Conservation (phyloP, 2,888 invertebrate genomes). For the Spicauda simplicius region DNA sequence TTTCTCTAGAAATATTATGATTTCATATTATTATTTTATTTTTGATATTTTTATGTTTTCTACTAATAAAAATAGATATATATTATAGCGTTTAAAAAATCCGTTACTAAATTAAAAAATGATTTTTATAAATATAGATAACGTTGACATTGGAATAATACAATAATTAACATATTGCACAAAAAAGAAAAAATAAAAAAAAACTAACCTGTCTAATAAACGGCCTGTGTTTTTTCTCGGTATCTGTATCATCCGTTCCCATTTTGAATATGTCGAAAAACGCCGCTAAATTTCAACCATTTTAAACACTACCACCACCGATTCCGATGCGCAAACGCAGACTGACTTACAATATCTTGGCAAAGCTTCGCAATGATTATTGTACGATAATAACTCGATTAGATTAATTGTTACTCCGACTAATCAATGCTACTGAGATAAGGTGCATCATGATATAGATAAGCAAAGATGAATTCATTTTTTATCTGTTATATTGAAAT, state of each 20-base stretch:
- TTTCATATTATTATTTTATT: no score
- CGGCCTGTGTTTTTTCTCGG: slow-evolving; percentile 44
- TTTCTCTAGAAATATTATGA: no score
- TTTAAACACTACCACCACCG: slow-evolving; percentile 17
- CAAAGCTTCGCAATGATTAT: slow-evolving; percentile 34
- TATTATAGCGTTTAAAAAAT: no score
- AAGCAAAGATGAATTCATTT: not conserved
- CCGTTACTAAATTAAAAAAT: no score
- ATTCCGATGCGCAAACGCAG: slow-evolving; percentile 13
- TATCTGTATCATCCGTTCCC: slow-evolving; percentile 35
- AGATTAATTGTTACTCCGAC: slow-evolving; percentile 43
- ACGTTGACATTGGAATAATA: not conserved
- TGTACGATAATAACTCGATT: slow-evolving; percentile 41
- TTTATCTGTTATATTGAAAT: not conserved
- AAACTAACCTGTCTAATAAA: slow-evolving; percentile 55
- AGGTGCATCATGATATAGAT: slow-evolving; percentile 13
- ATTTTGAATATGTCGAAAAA: slow-evolving; percentile 26
- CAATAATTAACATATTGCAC: not conserved
- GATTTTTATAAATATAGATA: no score
- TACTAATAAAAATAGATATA: no score
- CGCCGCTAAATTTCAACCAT: slow-evolving; percentile 30
- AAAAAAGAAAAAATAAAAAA: slow-evolving; percentile 7
- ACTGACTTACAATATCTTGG: slow-evolving; percentile 29
- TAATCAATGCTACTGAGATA: slow-evolving; percentile 40
- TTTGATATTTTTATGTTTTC: no score